These are phyloP conservation scores for Pocota personata DNA, from an alignment of 2,888 invertebrate genomes.

Conservation along the genomic window DNA sequence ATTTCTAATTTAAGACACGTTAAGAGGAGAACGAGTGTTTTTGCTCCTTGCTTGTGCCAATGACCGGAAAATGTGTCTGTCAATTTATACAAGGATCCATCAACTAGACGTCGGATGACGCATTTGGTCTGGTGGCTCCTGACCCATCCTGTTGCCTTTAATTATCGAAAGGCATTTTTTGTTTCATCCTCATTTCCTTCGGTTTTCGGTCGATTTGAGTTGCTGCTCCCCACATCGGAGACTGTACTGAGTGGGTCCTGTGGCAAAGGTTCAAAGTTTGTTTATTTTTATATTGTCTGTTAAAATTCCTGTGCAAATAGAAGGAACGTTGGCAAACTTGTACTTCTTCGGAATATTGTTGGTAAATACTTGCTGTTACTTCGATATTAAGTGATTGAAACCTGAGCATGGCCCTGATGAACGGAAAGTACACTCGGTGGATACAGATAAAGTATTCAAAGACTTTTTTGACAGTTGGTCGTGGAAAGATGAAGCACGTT, in stretches of 20 bases:
- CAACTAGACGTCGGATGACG: neutral
- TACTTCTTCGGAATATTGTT: neutral
- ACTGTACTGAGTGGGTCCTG: neutral
- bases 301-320: neutral
- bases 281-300: neutral
- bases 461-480: neutral
- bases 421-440: neutral
- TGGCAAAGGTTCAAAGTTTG: neutral
- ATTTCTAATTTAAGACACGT: neutral
- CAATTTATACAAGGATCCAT: neutral
- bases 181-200: neutral
- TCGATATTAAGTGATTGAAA: conserved; percentile 6
- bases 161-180: neutral
- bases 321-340: neutral
- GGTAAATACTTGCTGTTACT: neutral
- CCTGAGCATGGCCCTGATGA: neutral
- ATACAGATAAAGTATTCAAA: neutral
- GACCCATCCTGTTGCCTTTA: neutral
- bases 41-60: neutral
- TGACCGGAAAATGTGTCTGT: neutral
- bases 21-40: neutral
- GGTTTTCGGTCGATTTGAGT: neutral
- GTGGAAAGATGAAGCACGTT: neutral
- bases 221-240: no score
- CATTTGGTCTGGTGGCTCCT: neutral